Conservation (phyloP, 2,888 invertebrate species). For the Luperina nickerlii region DNA sequence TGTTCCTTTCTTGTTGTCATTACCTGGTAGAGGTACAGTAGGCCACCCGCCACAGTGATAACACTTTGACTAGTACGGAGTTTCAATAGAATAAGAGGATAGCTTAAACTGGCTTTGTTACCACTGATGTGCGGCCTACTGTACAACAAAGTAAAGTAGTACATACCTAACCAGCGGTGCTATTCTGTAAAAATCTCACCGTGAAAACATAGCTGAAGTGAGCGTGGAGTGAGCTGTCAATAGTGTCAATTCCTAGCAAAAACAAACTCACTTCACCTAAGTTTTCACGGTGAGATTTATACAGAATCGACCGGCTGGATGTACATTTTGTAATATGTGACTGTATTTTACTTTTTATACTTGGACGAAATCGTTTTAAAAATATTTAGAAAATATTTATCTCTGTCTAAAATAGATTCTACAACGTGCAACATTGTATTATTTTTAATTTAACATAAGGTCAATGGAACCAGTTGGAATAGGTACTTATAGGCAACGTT, state of each 20-base stretch:
- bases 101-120: not conserved
- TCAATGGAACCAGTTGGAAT: conserved; percentile 12
- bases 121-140: not conserved
- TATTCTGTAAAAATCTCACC: no score
- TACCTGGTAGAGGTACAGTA: conserved; percentile 1
- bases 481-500: not conserved
- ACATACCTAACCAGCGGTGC: not conserved
- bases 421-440: not conserved
- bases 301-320: no score
- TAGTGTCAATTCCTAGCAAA: no score
- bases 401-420: not conserved
- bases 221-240: no score
- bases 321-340: not conserved
- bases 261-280: no score
- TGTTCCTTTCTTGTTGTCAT: conserved; percentile 3
- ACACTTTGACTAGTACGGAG: not conserved
- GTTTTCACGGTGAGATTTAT: no score
- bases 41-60: no score
- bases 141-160: not conserved
- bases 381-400: not conserved
- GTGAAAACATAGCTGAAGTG: no score
- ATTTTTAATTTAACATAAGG: conserved; percentile 17
- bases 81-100: not conserved
- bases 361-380: not conserved
- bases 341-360: not conserved